These are phyloP conservation scores for Nanger granti DNA, from an alignment of 2,113 vertebrate genomes.

Conservation along the genomic window DNA sequence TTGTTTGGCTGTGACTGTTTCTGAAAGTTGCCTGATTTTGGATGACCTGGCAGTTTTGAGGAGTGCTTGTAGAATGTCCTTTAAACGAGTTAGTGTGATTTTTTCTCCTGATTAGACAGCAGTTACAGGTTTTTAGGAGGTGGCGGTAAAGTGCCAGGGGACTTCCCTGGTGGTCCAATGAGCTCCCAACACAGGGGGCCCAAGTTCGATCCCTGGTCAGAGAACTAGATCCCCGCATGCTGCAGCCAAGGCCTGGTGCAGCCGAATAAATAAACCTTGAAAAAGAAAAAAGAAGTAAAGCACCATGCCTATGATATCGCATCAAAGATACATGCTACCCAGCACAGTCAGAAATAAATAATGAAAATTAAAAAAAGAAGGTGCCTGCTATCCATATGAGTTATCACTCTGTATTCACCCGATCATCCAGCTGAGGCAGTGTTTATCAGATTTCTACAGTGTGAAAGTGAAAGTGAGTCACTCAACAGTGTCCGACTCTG, in stretches of 20 bases:
- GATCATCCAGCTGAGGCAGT: not conserved
- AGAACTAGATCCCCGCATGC: not conserved
- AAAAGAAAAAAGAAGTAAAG: not conserved
- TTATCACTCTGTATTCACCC: not conserved
- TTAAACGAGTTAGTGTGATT: not conserved
- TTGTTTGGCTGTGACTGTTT: not conserved
- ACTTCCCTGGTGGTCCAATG: not conserved
- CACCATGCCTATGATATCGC: not conserved
- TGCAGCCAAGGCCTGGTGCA: not conserved
- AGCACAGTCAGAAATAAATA: not conserved
- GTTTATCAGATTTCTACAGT: not conserved
- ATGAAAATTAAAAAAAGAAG: not conserved
- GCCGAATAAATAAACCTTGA: not conserved
- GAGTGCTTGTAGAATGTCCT: not conserved
- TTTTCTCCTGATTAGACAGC: not conserved
- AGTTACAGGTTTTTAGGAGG: not conserved
- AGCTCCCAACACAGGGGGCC: not conserved
- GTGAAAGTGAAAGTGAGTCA: not conserved
- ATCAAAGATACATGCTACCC: not conserved
- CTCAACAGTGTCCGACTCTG: not conserved
- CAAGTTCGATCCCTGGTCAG: not conserved
- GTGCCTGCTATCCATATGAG: fast-evolving
- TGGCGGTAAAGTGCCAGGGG: not conserved
- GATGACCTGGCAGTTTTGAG: not conserved
- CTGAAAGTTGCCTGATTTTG: not conserved